A percentile compares a stretch with the other conserved stretches of the same genome.
Evolutionary conservation across 2,797 vertebrate species (phyloP).

Genomic region (Coregonus ussuriensis): DNA sequence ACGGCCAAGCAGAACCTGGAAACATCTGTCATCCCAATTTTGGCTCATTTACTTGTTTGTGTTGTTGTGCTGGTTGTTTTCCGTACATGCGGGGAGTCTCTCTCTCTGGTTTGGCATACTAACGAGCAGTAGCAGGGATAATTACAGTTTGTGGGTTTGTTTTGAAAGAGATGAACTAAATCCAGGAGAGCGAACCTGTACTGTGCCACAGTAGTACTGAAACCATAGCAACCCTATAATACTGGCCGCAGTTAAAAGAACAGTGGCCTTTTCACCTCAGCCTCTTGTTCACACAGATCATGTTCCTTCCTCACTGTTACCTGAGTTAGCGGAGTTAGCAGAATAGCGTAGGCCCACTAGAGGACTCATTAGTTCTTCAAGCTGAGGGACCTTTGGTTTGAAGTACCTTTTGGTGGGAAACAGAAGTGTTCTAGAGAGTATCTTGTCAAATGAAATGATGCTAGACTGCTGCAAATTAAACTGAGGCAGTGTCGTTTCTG

Average conservation of each 20-base stretch:
- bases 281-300: neutral
- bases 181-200: slow-evolving; percentile 15
- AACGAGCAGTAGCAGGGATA: slow-evolving; percentile 10
- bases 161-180: slow-evolving; percentile 8
- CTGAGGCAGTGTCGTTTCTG: slow-evolving; percentile 26
- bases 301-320: neutral
- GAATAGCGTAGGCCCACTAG: neutral
- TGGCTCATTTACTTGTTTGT: slow-evolving; percentile 32
- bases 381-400: slow-evolving; percentile 24
- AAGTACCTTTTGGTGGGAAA: slow-evolving; percentile 20
- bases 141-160: slow-evolving; percentile 24
- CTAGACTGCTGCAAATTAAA: slow-evolving; percentile 43
- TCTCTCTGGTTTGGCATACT: neutral
- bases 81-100: neutral
- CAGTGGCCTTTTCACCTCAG: slow-evolving; percentile 2
- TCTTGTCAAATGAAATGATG: slow-evolving; percentile 43
- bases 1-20: slow-evolving; percentile 27
- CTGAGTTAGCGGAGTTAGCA: neutral
- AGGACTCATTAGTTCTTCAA: slow-evolving; percentile 7
- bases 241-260: slow-evolving; percentile 4
- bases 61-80: slow-evolving; percentile 28
- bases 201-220: slow-evolving; percentile 2
- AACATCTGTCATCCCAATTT: slow-evolving; percentile 36
- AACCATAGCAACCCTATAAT: slow-evolving; percentile 17
- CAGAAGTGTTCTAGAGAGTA: slow-evolving; percentile 8